Percentiles rank a stretch among this genome's conserved stretches.
phyloP scores from a whole-genome alignment of 1,140 invertebrate genomes.

The Listronotus oregonensis region DNA sequence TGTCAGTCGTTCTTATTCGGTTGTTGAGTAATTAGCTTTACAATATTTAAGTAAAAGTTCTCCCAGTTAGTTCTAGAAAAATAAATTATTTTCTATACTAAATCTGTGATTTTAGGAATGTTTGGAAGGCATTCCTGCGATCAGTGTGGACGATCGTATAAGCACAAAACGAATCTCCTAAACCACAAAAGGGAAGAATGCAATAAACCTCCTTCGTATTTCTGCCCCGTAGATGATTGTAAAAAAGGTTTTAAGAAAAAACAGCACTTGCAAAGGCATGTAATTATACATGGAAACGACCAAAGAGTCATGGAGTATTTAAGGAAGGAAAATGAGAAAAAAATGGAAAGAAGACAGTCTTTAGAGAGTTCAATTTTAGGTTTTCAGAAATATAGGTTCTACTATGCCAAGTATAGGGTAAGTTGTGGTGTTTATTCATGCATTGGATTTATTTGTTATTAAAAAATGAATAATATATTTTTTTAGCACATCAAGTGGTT shows the following conservation, averaged over 20 bases:
- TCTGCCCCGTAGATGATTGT: constrained; percentile 61
- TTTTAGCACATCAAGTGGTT: too few species aligned
- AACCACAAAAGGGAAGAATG: constrained; percentile 50
- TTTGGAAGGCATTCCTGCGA: constrained; percentile 38
- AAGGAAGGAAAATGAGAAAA: constrained; percentile 14
- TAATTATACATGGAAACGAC: constrained; percentile 42
- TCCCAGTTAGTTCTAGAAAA: too few species aligned
- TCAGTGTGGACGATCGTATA: constrained; percentile 48
- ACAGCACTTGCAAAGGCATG: constrained; percentile 58
- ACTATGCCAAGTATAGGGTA: not conserved
- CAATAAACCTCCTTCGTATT: constrained; percentile 48
- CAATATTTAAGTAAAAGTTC: too few species aligned
- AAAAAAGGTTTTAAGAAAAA: constrained; percentile 72
- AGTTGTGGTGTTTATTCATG: not conserved
- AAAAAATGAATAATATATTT: too few species aligned
- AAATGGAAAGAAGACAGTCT: constrained; percentile 7
- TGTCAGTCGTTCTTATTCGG: too few species aligned
- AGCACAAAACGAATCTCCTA: constrained; percentile 46
- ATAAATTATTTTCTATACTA: too few species aligned
- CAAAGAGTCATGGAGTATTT: constrained; percentile 25
- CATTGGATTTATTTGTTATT: too few species aligned
- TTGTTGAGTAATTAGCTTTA: too few species aligned
- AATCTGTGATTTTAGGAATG: constrained; percentile 6
- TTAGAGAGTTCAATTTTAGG: constrained; percentile 1
- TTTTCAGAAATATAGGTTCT: not conserved